Conservation (phyloP, 2,797 vertebrate genomes). For the Anabacerthia variegaticeps region DNA sequence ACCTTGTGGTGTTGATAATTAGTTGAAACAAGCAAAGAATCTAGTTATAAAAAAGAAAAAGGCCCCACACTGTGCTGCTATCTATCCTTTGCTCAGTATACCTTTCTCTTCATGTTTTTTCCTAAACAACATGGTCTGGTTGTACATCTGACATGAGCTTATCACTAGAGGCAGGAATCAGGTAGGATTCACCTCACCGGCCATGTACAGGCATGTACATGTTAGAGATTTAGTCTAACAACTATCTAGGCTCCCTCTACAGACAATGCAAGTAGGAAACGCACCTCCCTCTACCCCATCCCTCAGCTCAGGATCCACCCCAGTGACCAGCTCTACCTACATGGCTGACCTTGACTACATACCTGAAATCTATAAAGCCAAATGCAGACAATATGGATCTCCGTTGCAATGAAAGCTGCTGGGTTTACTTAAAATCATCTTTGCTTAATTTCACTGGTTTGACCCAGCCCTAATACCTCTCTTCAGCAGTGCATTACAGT, state of each 20-base stretch:
- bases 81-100: not conserved
- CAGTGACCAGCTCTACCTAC: not conserved
- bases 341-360: too few relatives aligned
- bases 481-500: fast-evolving
- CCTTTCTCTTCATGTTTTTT: not conserved
- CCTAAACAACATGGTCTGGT: not conserved
- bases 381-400: not conserved
- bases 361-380: not conserved
- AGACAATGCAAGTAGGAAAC: not conserved
- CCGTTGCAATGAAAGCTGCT: not conserved
- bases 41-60: not conserved
- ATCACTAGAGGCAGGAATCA: not conserved
- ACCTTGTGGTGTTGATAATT: not conserved
- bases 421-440: not conserved
- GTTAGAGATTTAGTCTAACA: not conserved
- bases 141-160: not conserved
- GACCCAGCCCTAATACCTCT: not conserved
- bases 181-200: not conserved
- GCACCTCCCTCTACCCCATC: not conserved
- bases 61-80: not conserved
- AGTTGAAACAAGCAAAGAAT: not conserved
- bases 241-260: not conserved
- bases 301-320: not conserved
- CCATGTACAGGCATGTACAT: not conserved
- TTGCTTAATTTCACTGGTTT: not conserved